Percentiles rank a stretch among this genome's conserved stretches.
Conservation (phyloP, 2,888 invertebrate species). For the Drosophila paucipuncta region DNA sequence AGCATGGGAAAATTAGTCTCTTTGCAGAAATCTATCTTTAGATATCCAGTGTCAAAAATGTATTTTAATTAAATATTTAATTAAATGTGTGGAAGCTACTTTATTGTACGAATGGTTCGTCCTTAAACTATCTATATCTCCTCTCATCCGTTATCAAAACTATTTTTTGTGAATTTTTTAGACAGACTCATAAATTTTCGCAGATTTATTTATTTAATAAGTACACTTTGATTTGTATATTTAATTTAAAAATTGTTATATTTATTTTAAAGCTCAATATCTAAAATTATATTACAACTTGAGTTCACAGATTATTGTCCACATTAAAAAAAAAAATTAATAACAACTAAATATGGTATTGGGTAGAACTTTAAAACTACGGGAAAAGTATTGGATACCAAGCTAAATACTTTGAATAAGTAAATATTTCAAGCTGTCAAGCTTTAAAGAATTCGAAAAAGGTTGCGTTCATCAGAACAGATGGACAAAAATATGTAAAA, state of each 20-base stretch:
- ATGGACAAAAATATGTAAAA: not conserved
- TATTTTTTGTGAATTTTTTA: not conserved
- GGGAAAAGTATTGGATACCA: not conserved
- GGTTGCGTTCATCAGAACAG: not conserved
- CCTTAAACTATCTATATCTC: not conserved
- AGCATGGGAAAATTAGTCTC: not conserved
- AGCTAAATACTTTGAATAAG: not conserved
- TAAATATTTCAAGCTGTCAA: not conserved
- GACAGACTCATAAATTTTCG: not conserved
- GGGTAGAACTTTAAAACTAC: not conserved
- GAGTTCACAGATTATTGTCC: not conserved
- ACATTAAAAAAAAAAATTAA: not conserved
- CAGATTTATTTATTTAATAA: not conserved
- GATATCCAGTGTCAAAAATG: fast-evolving
- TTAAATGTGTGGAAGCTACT: not conserved
- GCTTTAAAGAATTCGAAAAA: not conserved
- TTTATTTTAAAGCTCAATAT: not conserved
- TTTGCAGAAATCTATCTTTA: not conserved
- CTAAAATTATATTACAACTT: not conserved
- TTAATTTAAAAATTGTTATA: not conserved
- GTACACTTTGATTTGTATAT: not conserved
- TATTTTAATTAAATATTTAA: not conserved
- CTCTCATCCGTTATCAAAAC: not conserved
- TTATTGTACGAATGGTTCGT: not conserved
- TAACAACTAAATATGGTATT: not conserved